These are phyloP conservation scores for Chitala chitala DNA, from an alignment of 2,113 vertebrate genomes.

Conservation along the genomic window DNA sequence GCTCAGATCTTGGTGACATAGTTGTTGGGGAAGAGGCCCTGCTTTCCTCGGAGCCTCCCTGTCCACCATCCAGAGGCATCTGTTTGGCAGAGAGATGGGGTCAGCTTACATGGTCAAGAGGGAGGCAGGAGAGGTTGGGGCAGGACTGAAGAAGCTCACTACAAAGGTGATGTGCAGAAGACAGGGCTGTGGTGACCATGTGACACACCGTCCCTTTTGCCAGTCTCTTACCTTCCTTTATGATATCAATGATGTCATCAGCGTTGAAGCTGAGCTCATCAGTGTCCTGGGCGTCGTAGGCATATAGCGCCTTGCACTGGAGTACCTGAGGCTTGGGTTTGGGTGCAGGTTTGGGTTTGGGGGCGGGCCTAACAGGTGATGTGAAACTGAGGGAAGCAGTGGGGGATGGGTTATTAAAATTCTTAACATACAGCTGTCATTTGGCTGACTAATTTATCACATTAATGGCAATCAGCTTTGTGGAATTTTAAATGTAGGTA, in stretches of 20 bases:
- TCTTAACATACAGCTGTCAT: too few relatives aligned
- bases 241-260: conserved; percentile 86
- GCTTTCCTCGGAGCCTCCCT: conserved; percentile 87
- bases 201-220: background rate
- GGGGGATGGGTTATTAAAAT: background rate
- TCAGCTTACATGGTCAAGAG: background rate
- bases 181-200: background rate
- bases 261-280: conserved; percentile 98
- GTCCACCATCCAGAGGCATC: conserved; percentile 97
- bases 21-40: conserved; percentile 97
- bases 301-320: conserved; percentile 90
- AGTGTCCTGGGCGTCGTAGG: conserved; percentile 96
- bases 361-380: conserved; percentile 75
- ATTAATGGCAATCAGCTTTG: too few relatives aligned
- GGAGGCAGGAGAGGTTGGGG: background rate
- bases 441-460: too few relatives aligned
- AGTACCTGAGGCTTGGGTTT: conserved; percentile 96
- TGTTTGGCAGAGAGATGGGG: conserved; percentile 40
- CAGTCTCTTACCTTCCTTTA: conserved; percentile 78
- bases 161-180: background rate
- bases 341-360: conserved; percentile 88
- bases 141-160: background rate
- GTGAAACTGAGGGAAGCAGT: conserved; percentile 59
- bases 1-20: conserved; percentile 88
- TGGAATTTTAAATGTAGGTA: too few relatives aligned